Percentiles rank a stretch among this genome's conserved stretches.
Evolutionary conservation across 2,888 invertebrate species (phyloP).

Genomic region (Drosophila quinaria): DNA sequence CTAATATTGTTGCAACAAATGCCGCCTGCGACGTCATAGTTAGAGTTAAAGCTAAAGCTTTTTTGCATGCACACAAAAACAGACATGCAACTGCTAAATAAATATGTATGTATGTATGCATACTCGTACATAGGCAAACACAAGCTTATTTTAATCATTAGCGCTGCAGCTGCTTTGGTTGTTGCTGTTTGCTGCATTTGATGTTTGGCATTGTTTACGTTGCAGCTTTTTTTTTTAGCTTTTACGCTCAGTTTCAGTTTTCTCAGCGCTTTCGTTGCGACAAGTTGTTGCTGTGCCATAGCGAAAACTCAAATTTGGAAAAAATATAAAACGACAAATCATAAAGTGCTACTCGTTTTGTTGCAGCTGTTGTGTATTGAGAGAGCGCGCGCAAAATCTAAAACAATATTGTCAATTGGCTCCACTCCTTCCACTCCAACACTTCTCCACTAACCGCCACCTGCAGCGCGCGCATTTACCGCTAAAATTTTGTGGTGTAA

Average conservation of each 20-base stretch:
- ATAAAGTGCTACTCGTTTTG: constrained; percentile 16
- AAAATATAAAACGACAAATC: constrained; percentile 3
- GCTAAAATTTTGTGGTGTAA: constrained; percentile 19
- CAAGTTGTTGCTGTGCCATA: constrained; percentile 74
- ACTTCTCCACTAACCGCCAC: background rate
- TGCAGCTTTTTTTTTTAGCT: constrained; percentile 79
- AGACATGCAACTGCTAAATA: background rate
- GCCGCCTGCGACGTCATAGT: constrained; percentile 69
- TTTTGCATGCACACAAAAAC: constrained; percentile 36
- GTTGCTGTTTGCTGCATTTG: constrained; percentile 48
- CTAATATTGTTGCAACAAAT: constrained; percentile 71
- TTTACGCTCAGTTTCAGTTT: constrained; percentile 81
- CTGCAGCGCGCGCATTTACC: constrained; percentile 18
- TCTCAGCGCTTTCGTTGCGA: constrained; percentile 84
- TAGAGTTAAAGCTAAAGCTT: constrained; percentile 49
- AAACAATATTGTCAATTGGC: background rate
- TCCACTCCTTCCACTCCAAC: background rate
- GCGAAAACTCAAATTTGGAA: constrained; percentile 10
- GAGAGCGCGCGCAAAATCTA: constrained; percentile 46
- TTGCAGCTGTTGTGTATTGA: constrained; percentile 16
- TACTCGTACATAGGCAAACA: constrained; percentile 24
- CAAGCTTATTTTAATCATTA: constrained; percentile 65
- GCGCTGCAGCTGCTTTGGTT: constrained; percentile 55
- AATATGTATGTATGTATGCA: constrained; percentile 13
- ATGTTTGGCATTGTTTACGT: constrained; percentile 69